A percentile compares a stretch with the other conserved stretches of the same genome.
Conservation (phyloP, 2,888 invertebrate species). For the Galerucella pusilla region DNA sequence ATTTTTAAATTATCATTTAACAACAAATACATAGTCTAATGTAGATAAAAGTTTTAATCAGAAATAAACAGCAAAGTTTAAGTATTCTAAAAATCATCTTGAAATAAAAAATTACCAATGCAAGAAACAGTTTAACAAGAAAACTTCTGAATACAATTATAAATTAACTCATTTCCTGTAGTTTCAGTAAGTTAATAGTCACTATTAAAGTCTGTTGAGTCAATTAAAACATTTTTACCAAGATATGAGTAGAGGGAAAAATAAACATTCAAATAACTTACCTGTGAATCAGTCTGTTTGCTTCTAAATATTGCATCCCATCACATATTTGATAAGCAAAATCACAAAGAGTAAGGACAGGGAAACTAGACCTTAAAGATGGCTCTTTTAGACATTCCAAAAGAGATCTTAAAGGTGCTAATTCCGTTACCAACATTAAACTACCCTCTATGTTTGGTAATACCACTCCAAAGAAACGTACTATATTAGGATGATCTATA, state of each 20-base stretch:
- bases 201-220: no score
- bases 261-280: conserved; percentile 55
- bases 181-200: no score
- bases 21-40: no score
- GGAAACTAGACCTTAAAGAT: conserved; percentile 88
- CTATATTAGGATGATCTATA: conserved; percentile 96
- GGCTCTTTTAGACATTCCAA: conserved; percentile 96
- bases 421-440: conserved; percentile 79
- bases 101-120: no score
- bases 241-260: background rate
- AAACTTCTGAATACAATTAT: no score
- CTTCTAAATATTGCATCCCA: conserved; percentile 98
- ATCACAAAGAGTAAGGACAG: conserved; percentile 91
- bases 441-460: conserved; percentile 80
- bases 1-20: no score
- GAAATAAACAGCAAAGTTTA: no score
- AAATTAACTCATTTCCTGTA: no score
- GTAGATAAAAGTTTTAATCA: no score
- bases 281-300: conserved; percentile 95
- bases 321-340: conserved; percentile 96
- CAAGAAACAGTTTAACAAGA: no score
- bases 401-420: conserved; percentile 94
- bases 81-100: no score
- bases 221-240: no score
- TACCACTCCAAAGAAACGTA: conserved; percentile 96